phyloP scores from a whole-genome alignment of 2,113 vertebrate genomes.

The Polyodon spathula region DNA sequence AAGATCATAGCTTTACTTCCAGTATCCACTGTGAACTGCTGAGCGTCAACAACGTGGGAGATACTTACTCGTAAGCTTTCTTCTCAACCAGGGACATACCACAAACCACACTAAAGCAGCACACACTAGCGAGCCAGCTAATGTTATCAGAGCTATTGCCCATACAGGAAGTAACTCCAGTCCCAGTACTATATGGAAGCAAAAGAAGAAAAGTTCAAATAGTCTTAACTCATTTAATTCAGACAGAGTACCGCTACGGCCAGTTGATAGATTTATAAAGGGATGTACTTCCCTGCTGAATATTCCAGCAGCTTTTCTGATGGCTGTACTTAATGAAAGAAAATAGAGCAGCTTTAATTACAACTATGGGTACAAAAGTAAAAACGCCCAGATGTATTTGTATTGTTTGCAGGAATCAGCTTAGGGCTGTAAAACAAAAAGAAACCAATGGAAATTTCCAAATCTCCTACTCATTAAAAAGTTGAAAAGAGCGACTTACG shows the following conservation, averaged over 20 bases:
- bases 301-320: too few species aligned
- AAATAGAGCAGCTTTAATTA: not conserved
- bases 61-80: conserved; percentile 90
- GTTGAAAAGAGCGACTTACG: not conserved
- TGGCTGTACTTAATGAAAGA: too few species aligned
- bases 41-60: conserved; percentile 1
- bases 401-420: not conserved
- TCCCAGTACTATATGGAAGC: conserved; percentile 69
- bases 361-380: too few species aligned
- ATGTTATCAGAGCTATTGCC: conserved; percentile 82
- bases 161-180: conserved; percentile 77
- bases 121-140: conserved; percentile 74
- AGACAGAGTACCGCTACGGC: not conserved
- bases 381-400: not conserved
- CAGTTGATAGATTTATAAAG: too few species aligned
- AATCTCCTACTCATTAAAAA: not conserved
- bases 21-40: too few species aligned
- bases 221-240: not conserved
- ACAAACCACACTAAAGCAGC: conserved; percentile 80
- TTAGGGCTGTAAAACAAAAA: not conserved
- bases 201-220: conserved; percentile 8
- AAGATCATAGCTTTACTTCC: too few species aligned
- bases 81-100: conserved; percentile 95
- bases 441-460: conserved; percentile 1
- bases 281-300: too few species aligned